Evolutionary conservation across 1,140 invertebrate species (phyloP).

Genomic region (Elymnias hypermnestra): DNA sequence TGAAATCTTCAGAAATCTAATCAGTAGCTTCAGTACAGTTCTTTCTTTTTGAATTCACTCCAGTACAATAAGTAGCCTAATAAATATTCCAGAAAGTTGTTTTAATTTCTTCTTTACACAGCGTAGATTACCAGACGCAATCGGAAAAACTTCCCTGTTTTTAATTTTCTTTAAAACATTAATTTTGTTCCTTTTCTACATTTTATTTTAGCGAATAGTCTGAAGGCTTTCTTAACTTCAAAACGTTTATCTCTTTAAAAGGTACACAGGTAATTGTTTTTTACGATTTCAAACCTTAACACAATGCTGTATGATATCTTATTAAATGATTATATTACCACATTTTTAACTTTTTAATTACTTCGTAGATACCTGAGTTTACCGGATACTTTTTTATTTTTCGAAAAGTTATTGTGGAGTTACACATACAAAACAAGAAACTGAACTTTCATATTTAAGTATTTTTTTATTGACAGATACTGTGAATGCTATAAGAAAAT

Average conservation of each 20-base stretch:
- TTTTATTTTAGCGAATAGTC: constrained; percentile 67
- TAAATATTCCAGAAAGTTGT: constrained; percentile 73
- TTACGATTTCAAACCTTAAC: constrained; percentile 45
- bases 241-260: constrained; percentile 51
- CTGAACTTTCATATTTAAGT: not conserved
- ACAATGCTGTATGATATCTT: constrained; percentile 34
- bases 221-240: constrained; percentile 65
- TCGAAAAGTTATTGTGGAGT: constrained; percentile 29
- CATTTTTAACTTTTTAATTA: constrained; percentile 67
- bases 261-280: constrained; percentile 37
- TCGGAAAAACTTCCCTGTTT: constrained; percentile 67
- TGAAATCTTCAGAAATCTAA: constrained; percentile 22
- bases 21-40: constrained; percentile 19
- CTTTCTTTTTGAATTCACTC: constrained; percentile 30
- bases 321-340: constrained; percentile 34
- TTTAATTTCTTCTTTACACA: constrained; percentile 73
- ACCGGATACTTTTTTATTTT: constrained; percentile 42
- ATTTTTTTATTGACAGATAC: too few relatives aligned
- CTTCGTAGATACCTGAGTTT: constrained; percentile 52
- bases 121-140: constrained; percentile 65
- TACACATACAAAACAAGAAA: constrained; percentile 13
- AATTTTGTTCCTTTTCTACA: constrained; percentile 64
- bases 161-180: constrained; percentile 74
- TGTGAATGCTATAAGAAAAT: too few relatives aligned
- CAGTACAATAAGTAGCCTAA: constrained; percentile 63